phyloP scores from a whole-genome alignment of 2,113 vertebrate genomes.

The Varanus salvator region DNA sequence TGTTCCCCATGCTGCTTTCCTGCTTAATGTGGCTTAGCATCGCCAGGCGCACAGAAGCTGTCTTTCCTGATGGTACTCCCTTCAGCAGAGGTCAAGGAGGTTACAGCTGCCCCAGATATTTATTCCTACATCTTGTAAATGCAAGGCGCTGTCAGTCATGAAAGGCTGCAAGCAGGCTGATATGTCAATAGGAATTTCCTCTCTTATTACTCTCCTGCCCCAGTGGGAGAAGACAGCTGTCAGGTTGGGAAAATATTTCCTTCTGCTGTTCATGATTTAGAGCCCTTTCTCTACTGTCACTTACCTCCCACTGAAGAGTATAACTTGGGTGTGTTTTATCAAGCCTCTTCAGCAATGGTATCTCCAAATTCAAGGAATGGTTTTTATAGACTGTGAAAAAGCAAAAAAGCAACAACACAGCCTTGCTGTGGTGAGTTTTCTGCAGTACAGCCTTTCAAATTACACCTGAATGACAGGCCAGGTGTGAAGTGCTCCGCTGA shows the following conservation, averaged over 20 bases:
- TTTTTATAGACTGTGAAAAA: background rate
- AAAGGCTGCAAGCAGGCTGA: background rate
- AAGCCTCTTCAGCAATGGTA: background rate
- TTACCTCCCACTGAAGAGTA: background rate
- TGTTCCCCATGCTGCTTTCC: background rate
- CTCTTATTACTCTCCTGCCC: background rate
- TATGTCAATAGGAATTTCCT: background rate
- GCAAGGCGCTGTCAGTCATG: background rate
- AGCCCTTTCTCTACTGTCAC: background rate
- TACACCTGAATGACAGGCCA: conserved; percentile 43
- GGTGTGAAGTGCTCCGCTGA: conserved; percentile 37
- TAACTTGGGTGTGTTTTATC: background rate
- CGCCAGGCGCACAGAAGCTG: background rate
- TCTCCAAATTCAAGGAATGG: background rate
- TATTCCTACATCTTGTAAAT: accelerated
- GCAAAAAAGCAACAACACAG: too few species aligned
- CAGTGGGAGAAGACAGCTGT: background rate
- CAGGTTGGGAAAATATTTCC: background rate
- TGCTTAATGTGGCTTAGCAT: background rate
- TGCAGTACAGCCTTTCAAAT: conserved; percentile 34
- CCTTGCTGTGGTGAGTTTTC: conserved; percentile 7
- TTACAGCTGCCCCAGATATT: background rate
- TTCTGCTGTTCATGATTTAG: accelerated
- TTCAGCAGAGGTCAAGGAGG: background rate
- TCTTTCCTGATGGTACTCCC: background rate